Evolutionary conservation across 2,797 vertebrate genomes (phyloP).

Genomic region (Lepilemur ruficaudatus): DNA sequence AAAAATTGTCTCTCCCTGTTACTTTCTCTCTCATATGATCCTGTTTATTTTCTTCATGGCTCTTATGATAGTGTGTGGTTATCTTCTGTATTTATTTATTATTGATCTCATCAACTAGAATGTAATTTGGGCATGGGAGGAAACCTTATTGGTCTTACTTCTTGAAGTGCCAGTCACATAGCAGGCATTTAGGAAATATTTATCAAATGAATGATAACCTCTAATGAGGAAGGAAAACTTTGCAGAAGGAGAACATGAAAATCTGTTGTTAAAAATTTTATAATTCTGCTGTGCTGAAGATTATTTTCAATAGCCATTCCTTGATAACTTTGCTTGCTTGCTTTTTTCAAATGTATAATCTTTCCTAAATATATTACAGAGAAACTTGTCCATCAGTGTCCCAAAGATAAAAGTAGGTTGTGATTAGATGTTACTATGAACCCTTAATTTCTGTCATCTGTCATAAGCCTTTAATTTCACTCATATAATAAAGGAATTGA

Average conservation of each 20-base stretch:
- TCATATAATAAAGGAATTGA: background rate
- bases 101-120: background rate
- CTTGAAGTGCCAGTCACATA: background rate
- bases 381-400: background rate
- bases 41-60: background rate
- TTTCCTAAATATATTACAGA: background rate
- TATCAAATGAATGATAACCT: background rate
- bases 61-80: background rate
- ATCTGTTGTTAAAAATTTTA: background rate
- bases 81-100: background rate
- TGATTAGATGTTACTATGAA: background rate
- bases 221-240: background rate
- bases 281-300: background rate
- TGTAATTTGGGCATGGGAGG: background rate
- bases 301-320: background rate
- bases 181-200: background rate
- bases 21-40: background rate
- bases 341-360: background rate
- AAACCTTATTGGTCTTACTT: background rate
- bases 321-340: background rate
- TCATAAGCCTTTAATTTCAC: background rate
- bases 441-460: background rate
- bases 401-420: background rate
- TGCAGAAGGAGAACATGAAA: background rate
- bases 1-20: background rate